Percentiles rank a stretch among this genome's conserved stretches.
Evolutionary conservation across 2,888 invertebrate species (phyloP).

Genomic region (Harmothoe impar): DNA sequence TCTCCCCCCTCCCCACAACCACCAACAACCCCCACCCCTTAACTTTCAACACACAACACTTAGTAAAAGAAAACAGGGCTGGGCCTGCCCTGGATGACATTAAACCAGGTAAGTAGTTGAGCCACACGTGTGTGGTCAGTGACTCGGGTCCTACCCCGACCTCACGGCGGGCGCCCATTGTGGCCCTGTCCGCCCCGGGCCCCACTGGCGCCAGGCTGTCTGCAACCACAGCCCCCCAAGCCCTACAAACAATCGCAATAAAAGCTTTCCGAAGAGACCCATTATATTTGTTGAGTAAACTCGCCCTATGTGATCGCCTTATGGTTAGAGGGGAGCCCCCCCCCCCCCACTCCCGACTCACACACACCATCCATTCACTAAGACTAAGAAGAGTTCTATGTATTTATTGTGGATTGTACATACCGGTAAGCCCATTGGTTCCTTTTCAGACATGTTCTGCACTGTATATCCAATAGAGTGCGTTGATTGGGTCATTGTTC

Average conservation of each 20-base stretch:
- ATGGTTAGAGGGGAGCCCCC: neutral
- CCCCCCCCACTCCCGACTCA: neutral
- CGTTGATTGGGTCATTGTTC: too few species aligned
- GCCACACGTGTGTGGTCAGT: constrained; percentile 26
- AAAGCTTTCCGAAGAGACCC: constrained; percentile 11
- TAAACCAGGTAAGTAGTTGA: constrained; percentile 25
- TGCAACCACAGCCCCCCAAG: neutral
- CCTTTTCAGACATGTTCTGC: too few species aligned
- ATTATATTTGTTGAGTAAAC: constrained; percentile 54
- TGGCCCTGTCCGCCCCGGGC: neutral
- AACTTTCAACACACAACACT: neutral
- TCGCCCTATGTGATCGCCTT: constrained; percentile 26
- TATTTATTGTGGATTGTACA: too few species aligned
- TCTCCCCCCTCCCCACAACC: neutral
- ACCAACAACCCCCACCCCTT: neutral
- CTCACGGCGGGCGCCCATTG: neutral
- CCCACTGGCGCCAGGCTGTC: constrained; percentile 28
- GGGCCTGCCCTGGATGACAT: neutral
- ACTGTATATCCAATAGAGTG: too few species aligned
- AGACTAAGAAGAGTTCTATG: too few species aligned
- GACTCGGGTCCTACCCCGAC: neutral
- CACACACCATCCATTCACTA: too few species aligned
- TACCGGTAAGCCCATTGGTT: too few species aligned
- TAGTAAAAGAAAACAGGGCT: neutral
- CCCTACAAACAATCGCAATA: constrained; percentile 43